Evolutionary conservation across 2,113 vertebrate genomes (phyloP).

Genomic region (Hemiprocne comata): DNA sequence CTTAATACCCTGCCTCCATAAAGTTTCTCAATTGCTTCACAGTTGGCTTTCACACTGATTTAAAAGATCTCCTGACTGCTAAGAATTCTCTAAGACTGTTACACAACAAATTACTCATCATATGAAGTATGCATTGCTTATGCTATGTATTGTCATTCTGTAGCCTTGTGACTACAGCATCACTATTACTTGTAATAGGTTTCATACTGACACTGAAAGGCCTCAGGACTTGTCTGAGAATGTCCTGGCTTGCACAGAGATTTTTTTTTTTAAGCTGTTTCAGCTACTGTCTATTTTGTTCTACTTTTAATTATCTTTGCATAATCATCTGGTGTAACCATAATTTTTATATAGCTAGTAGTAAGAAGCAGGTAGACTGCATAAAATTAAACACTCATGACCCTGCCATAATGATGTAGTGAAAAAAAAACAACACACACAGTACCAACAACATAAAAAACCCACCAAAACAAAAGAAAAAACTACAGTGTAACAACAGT

Average conservation of each 20-base stretch:
- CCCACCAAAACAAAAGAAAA: neutral
- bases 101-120: constrained; percentile 13
- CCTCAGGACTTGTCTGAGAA: neutral
- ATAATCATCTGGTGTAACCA: neutral
- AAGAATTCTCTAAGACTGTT: neutral
- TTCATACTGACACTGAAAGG: neutral
- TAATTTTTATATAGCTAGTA: neutral
- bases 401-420: neutral
- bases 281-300: neutral
- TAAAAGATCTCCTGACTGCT: neutral
- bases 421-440: neutral
- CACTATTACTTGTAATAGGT: neutral
- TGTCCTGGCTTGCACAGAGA: neutral
- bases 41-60: neutral
- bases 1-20: neutral
- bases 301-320: neutral
- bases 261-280: neutral
- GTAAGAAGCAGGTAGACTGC: neutral
- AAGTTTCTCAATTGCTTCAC: neutral
- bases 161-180: neutral
- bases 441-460: too few species aligned
- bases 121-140: constrained; percentile 21
- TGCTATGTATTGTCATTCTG: neutral
- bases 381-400: neutral
- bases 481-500: neutral